These are phyloP conservation scores for Seriola aureovittata DNA, from an alignment of 2,113 vertebrate species.

Conservation along the genomic window DNA sequence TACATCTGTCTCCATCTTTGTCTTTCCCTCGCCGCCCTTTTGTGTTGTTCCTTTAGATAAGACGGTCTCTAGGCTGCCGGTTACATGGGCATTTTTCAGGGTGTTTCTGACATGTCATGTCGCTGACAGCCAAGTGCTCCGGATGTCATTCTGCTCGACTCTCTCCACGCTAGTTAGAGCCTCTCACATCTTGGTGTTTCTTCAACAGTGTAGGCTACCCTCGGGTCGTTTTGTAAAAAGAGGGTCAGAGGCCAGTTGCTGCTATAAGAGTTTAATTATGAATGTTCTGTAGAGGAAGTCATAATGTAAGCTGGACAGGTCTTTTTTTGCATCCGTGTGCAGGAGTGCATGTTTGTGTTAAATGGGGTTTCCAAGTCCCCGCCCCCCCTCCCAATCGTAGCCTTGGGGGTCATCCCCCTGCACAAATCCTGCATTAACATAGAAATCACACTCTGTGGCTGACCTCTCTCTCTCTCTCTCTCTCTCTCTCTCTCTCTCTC, in stretches of 20 bases:
- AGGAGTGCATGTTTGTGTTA: constrained; percentile 18
- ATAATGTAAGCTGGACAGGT: background rate
- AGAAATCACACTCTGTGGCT: constrained; percentile 46
- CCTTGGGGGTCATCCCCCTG: background rate
- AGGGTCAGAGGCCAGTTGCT: background rate
- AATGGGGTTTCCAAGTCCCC: constrained; percentile 17
- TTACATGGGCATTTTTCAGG: constrained; percentile 13
- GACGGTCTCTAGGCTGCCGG: constrained; percentile 43
- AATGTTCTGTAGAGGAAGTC: background rate
- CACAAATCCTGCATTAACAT: constrained; percentile 53
- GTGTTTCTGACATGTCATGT: constrained; percentile 45
- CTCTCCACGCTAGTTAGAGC: constrained; percentile 9
- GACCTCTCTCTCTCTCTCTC: background rate
- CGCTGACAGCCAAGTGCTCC: constrained; percentile 16
- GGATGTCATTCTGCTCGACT: constrained; percentile 3
- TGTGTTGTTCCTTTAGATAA: constrained; percentile 25
- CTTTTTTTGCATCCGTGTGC: constrained; percentile 15
- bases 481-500: no score
- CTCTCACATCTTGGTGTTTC: background rate
- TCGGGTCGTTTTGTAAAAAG: background rate
- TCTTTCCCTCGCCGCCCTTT: constrained; percentile 46
- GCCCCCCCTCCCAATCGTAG: background rate
- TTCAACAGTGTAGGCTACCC: background rate
- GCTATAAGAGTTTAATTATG: constrained; percentile 6
- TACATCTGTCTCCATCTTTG: constrained; percentile 59